phyloP scores from a whole-genome alignment of 2,113 vertebrate genomes.

The Alouatta palliata region DNA sequence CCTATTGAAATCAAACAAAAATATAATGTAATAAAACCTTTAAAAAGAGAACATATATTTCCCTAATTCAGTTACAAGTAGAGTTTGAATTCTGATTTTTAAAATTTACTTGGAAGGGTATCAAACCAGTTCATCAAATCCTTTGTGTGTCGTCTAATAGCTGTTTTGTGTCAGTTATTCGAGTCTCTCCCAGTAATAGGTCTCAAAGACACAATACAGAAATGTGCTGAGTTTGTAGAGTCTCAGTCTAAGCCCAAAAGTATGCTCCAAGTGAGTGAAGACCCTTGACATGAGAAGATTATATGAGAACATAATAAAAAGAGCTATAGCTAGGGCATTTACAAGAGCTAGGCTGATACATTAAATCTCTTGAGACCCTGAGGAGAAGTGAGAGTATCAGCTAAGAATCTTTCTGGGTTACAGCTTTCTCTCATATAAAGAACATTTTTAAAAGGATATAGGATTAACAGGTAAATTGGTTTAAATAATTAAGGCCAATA shows the following conservation, averaged over 20 bases:
- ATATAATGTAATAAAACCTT: not conserved
- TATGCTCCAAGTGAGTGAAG: constrained; percentile 73
- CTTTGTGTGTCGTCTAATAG: not conserved
- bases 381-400: constrained; percentile 57
- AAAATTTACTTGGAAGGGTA: constrained; percentile 11
- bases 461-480: constrained; percentile 11
- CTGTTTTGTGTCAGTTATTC: constrained; percentile 57
- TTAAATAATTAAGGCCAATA: constrained; percentile 45
- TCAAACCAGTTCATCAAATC: constrained; percentile 48
- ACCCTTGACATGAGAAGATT: constrained; percentile 76
- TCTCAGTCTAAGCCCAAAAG: constrained; percentile 55
- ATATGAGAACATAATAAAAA: constrained; percentile 77
- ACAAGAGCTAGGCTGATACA: constrained; percentile 64
- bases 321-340: constrained; percentile 66
- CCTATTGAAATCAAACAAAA: not conserved
- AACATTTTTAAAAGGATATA: constrained; percentile 33
- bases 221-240: constrained; percentile 64
- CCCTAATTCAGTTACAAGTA: constrained; percentile 53
- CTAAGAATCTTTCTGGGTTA: constrained; percentile 55
- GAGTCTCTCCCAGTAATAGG: constrained; percentile 37
- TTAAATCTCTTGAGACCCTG: constrained; percentile 67
- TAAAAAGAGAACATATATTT: constrained; percentile 31
- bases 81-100: not conserved
- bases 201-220: constrained; percentile 68
- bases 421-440: constrained; percentile 37